These are phyloP conservation scores for Pseudorhiza aurosa DNA, from an alignment of 30 jellyfish, hydroid and myxozoan genomes.

Conservation along the genomic window DNA sequence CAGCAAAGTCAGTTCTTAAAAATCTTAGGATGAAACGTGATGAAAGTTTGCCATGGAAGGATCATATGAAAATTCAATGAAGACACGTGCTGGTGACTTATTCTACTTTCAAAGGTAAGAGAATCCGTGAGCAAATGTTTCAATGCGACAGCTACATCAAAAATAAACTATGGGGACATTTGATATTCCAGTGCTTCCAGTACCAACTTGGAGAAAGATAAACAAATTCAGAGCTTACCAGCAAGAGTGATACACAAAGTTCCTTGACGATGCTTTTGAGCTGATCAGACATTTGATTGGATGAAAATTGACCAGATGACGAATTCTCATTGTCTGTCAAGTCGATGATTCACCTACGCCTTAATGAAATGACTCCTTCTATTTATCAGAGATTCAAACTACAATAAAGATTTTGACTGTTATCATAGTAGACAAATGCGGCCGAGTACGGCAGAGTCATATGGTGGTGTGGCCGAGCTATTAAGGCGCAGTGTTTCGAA, in stretches of 20 bases:
- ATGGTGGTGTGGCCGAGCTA: too few relatives aligned
- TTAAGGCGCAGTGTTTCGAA: too few relatives aligned
- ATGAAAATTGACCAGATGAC: too few relatives aligned
- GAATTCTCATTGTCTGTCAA: too few relatives aligned
- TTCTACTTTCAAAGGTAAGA: neutral
- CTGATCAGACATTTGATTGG: too few relatives aligned
- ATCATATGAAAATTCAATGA: conserved; percentile 8
- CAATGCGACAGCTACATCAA: neutral
- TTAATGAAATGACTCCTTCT: too few relatives aligned
- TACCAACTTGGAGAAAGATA: neutral
- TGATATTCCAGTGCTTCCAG: neutral
- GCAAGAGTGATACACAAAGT: neutral
- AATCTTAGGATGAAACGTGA: conserved; percentile 10
- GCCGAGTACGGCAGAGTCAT: too few relatives aligned
- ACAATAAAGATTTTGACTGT: too few relatives aligned
- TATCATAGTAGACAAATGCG: too few relatives aligned
- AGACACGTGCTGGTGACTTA: neutral
- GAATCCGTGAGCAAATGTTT: neutral
- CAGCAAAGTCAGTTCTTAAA: conserved; percentile 9
- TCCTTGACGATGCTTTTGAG: too few relatives aligned
- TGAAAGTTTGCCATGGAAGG: neutral
- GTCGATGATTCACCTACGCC: too few relatives aligned
- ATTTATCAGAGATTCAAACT: too few relatives aligned
- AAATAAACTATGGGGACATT: neutral
- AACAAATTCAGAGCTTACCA: neutral